These are phyloP conservation scores for Pipra filicauda DNA, from an alignment of 2,113 vertebrate genomes.

Conservation along the genomic window DNA sequence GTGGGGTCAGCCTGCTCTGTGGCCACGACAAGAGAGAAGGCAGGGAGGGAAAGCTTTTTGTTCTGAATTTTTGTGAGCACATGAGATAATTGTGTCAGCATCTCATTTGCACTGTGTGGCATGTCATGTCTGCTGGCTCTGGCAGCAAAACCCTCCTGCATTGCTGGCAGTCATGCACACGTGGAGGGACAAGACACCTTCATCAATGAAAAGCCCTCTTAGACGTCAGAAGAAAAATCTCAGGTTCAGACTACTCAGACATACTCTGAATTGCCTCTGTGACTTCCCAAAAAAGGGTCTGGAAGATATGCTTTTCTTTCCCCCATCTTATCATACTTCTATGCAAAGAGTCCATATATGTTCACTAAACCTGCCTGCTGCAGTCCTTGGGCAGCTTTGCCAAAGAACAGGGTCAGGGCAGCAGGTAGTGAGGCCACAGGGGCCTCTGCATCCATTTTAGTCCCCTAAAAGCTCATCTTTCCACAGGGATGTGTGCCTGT, in stretches of 20 bases:
- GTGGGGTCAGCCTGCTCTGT: neutral
- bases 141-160: neutral
- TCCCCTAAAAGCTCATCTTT: neutral
- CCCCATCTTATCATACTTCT: neutral
- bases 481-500: accelerated
- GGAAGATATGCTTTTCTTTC: neutral
- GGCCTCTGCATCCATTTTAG: neutral
- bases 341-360: accelerated
- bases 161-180: neutral
- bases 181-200: neutral
- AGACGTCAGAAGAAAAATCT: neutral
- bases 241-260: neutral
- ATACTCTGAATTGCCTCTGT: neutral
- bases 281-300: neutral
- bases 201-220: neutral
- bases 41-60: neutral
- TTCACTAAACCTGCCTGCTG: neutral
- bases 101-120: neutral
- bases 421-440: neutral
- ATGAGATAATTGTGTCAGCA: neutral
- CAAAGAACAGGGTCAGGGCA: neutral
- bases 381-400: neutral
- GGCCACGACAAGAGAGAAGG: accelerated
- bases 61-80: neutral
- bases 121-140: neutral